These are phyloP conservation scores for Clivina fossor DNA, from an alignment of 2,888 invertebrate genomes.

Conservation along the genomic window DNA sequence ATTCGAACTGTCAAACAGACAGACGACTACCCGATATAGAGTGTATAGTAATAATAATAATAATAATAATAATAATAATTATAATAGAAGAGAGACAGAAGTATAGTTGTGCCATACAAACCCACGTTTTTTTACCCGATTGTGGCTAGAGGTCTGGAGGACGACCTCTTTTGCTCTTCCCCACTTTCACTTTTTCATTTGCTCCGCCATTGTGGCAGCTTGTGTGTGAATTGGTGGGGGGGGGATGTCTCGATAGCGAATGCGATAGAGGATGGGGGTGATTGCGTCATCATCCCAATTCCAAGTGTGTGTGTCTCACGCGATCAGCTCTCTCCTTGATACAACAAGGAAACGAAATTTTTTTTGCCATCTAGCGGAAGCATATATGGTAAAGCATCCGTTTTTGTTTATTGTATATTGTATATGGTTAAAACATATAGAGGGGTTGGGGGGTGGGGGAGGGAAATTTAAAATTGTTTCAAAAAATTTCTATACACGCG, in stretches of 20 bases:
- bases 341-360: constrained; percentile 36
- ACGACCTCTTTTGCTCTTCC: constrained; percentile 19
- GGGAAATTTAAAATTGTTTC: no score
- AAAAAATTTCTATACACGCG: no score
- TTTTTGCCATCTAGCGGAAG: constrained; percentile 31
- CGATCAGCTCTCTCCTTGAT: constrained; percentile 32
- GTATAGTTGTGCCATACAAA: constrained; percentile 27
- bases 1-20: no score
- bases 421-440: no score
- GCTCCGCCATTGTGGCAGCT: constrained; percentile 31
- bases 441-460: no score
- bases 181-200: constrained; percentile 26
- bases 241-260: constrained; percentile 11
- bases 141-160: constrained; percentile 3
- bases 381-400: constrained; percentile 19
- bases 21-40: no score
- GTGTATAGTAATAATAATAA: no score
- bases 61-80: no score
- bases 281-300: no score
- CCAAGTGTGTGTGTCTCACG: constrained; percentile 20
- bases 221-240: constrained; percentile 19
- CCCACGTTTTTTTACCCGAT: constrained; percentile 24
- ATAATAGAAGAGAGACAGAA: constrained; percentile 22
- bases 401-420: no score
- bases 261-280: no score